Conservation (phyloP, 1,140 invertebrate genomes). For the Aphis craccivora region DNA sequence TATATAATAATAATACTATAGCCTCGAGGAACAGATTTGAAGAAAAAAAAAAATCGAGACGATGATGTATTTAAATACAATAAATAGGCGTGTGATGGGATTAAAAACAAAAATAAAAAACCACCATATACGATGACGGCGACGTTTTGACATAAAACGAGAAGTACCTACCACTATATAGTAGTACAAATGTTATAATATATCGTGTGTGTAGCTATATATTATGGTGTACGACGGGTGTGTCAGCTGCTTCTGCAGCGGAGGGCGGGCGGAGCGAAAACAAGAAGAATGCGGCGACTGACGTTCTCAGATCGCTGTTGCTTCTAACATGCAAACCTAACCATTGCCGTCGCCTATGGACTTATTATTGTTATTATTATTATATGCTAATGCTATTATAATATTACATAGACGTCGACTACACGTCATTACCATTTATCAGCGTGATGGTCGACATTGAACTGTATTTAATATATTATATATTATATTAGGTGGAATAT, state of each 20-base stretch:
- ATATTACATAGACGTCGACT: not conserved
- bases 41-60: not conserved
- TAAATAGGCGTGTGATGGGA: conserved; percentile 33
- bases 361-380: not conserved
- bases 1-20: not conserved
- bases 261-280: conserved; percentile 25
- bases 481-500: not conserved
- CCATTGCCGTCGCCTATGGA: not conserved
- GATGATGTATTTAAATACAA: conserved; percentile 39
- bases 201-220: not conserved
- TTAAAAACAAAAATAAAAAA: not conserved
- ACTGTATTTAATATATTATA: not conserved
- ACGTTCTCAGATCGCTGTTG: not conserved
- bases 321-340: not conserved
- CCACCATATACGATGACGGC: not conserved
- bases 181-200: not conserved
- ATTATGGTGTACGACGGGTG: not conserved
- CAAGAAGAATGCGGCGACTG: conserved; percentile 7
- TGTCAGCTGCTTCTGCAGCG: not conserved
- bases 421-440: not conserved
- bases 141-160: conserved; percentile 38
- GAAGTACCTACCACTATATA: not conserved
- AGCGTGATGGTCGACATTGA: not conserved
- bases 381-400: not conserved
- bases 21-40: conserved; percentile 1